These are phyloP conservation scores for Casuarius casuarius DNA, from an alignment of 2,113 vertebrate species.

Conservation along the genomic window DNA sequence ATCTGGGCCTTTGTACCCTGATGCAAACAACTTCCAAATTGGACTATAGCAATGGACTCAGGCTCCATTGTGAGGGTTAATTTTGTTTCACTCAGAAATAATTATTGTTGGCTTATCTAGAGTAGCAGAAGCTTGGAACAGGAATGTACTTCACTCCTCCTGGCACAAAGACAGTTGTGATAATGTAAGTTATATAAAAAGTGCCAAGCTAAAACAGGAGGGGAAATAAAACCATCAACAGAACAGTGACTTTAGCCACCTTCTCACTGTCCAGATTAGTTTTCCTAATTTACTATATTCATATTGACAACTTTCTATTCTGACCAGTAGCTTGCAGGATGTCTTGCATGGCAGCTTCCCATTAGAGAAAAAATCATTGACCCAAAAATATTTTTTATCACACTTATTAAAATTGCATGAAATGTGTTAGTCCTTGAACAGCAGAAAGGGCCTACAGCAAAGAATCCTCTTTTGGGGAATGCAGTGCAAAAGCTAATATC, in stretches of 20 bases:
- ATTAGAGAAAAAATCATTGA: not conserved
- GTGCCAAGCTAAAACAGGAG: not conserved
- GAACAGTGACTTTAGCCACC: slow-evolving; percentile 10
- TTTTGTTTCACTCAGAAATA: slow-evolving; percentile 66
- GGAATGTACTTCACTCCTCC: slow-evolving; percentile 63
- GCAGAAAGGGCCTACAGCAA: not conserved
- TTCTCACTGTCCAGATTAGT: slow-evolving; percentile 8
- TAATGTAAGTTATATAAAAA: slow-evolving; percentile 60
- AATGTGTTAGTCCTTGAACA: not conserved
- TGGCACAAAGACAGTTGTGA: slow-evolving; percentile 63
- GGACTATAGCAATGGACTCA: slow-evolving; percentile 15
- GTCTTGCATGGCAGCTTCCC: not conserved
- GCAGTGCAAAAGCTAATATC: not conserved
- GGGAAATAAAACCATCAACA: slow-evolving; percentile 24
- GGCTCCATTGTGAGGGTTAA: slow-evolving; percentile 61
- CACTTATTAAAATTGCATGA: slow-evolving; percentile 5
- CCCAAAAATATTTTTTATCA: not conserved
- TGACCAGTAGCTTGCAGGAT: not conserved
- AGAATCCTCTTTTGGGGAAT: not conserved
- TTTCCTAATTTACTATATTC: not conserved
- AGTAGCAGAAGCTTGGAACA: slow-evolving; percentile 71
- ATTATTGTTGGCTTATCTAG: slow-evolving; percentile 71
- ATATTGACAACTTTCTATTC: not conserved
- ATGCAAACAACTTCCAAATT: slow-evolving; percentile 40
- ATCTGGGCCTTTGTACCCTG: not conserved